Evolutionary conservation across 2,888 invertebrate genomes (phyloP), one percentile per base, ranked within the genome.

Genomic region (Caradrina clavipalpis): DNA sequence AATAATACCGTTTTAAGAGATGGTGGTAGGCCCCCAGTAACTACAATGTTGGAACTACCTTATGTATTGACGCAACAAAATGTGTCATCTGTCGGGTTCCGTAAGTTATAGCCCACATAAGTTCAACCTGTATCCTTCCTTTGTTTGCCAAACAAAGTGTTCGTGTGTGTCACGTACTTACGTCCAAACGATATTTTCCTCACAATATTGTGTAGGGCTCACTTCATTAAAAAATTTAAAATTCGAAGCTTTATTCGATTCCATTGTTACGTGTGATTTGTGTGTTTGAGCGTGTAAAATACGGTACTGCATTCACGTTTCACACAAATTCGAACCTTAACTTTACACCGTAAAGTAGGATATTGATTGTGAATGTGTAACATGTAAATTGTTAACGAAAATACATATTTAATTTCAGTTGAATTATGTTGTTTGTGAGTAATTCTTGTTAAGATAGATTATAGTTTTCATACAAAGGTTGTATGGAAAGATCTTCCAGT

Each of bases 181-280:
- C 61, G 62, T 77, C 70, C 82, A 87, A 89, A 80, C 86, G 84
- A 89, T 93, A 92, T 93, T 94, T 95, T 91, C 91, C 86, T 90
- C 90, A 92, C 91, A 92, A 91, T 92, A 93, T 92, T 91, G 91
- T 92, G 89, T 89, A 89, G 89, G 90, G 86, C 89, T 89, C 90
- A 94, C 92, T 95, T 94, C 94, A 95, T 95, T 95, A 94, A 94
- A 93, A 93, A 93, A 90, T 87, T 91, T 92, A 89, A 93, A 94
- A 93, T 92, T 93, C 92, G 88, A 89, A 87, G 87, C 92, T 90
- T 94, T 94, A 94, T 94, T 90, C 90, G 90, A 88, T 80, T 83
- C 88, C 88, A 91, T 94, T 95, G 94, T 94, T 89, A 85, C 82
- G 66, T 89, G 87, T 94, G 95, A 95, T 95, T 95, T 95, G 95